A percentile compares a stretch with the other conserved stretches of the same genome.
Conservation (phyloP, 2,888 invertebrate genomes). For the Melanchra persicariae region DNA sequence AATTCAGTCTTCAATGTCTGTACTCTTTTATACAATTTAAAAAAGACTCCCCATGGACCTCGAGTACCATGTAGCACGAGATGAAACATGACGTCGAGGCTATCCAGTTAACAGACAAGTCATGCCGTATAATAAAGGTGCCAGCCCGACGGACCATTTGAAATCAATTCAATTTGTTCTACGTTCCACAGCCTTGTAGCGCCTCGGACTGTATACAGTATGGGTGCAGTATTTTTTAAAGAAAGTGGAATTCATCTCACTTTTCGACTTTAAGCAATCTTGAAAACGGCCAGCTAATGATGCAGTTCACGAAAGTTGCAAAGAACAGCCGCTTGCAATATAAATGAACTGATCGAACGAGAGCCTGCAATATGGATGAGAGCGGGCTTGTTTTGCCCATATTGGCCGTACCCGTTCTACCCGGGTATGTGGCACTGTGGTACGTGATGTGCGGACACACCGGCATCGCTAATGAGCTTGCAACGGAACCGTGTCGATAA, state of each 20-base stretch:
- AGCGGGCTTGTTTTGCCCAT: conserved; percentile 80
- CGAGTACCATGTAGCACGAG: conserved; percentile 62
- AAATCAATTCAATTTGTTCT: conserved; percentile 76
- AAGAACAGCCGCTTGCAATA: conserved; percentile 79
- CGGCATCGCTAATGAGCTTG: conserved; percentile 74
- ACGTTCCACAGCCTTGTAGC: conserved; percentile 69
- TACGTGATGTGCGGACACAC: conserved; percentile 66
- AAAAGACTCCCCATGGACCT: conserved; percentile 44
- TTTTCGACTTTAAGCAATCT: conserved; percentile 22
- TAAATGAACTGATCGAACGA: conserved; percentile 81
- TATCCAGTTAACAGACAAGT: conserved; percentile 73
- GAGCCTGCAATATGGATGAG: conserved; percentile 80
- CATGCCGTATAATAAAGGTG: conserved; percentile 79
- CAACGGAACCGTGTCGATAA: conserved; percentile 70
- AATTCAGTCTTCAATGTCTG: conserved; percentile 24
- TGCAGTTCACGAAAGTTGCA: conserved; percentile 70
- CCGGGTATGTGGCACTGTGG: conserved; percentile 68
- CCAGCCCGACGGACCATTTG: conserved; percentile 69
- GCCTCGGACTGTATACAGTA: conserved; percentile 9
- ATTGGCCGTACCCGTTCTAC: conserved; percentile 68
- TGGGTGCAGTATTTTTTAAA: conserved; percentile 40
- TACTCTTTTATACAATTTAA: conserved; percentile 41
- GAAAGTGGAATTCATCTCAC: conserved; percentile 17
- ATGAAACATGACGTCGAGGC: conserved; percentile 67
- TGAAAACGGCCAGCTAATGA: conserved; percentile 65